Evolutionary conservation across 2,888 invertebrate genomes (phyloP).

Genomic region (Drosophila subquinaria): DNA sequence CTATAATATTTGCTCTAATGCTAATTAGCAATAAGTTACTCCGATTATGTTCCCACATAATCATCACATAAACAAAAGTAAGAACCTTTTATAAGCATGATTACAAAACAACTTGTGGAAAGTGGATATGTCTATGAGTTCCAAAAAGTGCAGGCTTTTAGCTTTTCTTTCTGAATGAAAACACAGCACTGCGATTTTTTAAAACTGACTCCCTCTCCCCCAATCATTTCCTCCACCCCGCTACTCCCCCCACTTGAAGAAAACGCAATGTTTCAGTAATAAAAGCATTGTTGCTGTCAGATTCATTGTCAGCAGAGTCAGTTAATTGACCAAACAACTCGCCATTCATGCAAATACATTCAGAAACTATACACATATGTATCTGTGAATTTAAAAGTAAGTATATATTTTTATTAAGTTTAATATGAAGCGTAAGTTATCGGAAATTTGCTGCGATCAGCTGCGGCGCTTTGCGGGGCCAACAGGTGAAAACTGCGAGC

Average conservation of each 20-base stretch:
- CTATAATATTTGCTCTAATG: too few relatives aligned
- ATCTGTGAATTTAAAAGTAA: slow-evolving; percentile 6
- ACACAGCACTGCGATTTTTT: slow-evolving; percentile 53
- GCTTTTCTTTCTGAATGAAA: slow-evolving; percentile 65
- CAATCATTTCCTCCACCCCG: background rate
- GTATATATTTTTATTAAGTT: background rate
- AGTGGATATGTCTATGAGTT: background rate
- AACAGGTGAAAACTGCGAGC: background rate
- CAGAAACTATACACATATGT: slow-evolving; percentile 9
- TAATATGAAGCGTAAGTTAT: background rate
- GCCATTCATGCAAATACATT: slow-evolving; percentile 35
- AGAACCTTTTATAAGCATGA: background rate
- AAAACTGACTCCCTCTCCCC: background rate
- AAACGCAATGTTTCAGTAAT: slow-evolving; percentile 2
- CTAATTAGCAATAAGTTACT: background rate
- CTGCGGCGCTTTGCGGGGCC: slow-evolving; percentile 55
- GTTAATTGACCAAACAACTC: slow-evolving; percentile 66
- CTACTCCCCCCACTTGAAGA: background rate
- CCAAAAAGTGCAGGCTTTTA: slow-evolving; percentile 36
- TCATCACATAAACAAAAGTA: background rate
- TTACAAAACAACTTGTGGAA: background rate
- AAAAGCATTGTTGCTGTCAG: slow-evolving; percentile 4
- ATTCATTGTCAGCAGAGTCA: slow-evolving; percentile 61
- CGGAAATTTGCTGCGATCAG: slow-evolving; percentile 51
- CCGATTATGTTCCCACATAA: too few relatives aligned